Base-by-base conservation (phyloP, 37 sponge, comb jelly and placozoan species). In the Aplysina aerophoba region DNA sequence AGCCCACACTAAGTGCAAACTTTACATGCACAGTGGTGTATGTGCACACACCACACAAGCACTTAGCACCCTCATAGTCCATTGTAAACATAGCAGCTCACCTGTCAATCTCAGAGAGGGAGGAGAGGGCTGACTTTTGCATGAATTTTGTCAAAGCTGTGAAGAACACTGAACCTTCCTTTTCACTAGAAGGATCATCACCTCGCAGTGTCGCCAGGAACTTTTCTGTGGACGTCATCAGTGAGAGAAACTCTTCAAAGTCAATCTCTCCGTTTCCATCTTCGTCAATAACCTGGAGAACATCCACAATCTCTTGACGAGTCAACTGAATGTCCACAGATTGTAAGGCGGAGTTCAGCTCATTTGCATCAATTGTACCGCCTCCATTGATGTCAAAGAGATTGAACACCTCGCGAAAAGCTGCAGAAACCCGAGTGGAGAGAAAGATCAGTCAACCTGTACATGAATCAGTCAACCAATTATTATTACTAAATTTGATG, bases 241-340 rank as follows among this genome's bases (percentile, higher is more conserved):
- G 83, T 0, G 86, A 64, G 15, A 90, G 67, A 41, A 85, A 86
- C 75, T 91, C 92, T 21, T 87, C 88, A 80, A 91, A 91, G 60
- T 91, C 92, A 44, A 91, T 87, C 55, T 87, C 92, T 44, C 92
- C 92, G 78, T 91, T 91, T 28, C 92, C 88, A 67, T 87, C 92
- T 66, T 86, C 85, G 68, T 91, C 88, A 64, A 91, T 87, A 0
- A 87, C 88, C 11, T 75, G 63, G 34, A 91, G 81, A 0, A 91
- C 87, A 65, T 84, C 87, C 20, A 84, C 61, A 15, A 91, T 83
- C 58, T 91, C 92, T 11, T 83, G 21, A 14, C 36, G 30, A 1
- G 74, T 84, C 35, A 91, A 81, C 11, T 66, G 54, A 56, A 91
- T 91, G 72, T 91, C 92, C 19, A 91, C 92, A 12, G 92, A 87